Percentiles rank a stretch among this genome's conserved stretches.
These are phyloP conservation scores for Temnothorax rugatulus DNA, from an alignment of 2,888 invertebrate genomes.

Conservation along the genomic window DNA sequence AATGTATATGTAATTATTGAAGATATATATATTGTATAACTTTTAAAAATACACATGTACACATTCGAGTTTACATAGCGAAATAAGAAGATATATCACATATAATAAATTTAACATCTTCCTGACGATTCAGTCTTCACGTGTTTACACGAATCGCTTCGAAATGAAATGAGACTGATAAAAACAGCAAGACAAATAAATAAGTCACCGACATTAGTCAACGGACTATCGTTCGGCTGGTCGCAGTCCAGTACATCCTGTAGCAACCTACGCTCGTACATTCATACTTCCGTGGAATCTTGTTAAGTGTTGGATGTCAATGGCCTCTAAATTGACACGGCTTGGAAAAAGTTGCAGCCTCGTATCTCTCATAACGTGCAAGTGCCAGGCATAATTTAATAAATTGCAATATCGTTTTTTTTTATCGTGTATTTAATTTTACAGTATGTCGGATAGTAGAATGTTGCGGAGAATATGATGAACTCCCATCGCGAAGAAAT, in stretches of 20 bases:
- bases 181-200: conserved; percentile 16
- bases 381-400: neutral
- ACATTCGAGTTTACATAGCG: neutral
- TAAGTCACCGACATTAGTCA: conserved; percentile 55
- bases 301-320: conserved; percentile 39
- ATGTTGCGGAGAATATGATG: neutral
- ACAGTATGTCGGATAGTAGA: neutral
- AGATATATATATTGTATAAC: neutral
- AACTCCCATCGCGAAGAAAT: neutral
- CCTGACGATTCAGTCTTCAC: neutral
- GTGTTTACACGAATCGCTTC: neutral
- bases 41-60: neutral
- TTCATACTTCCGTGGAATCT: conserved; percentile 75
- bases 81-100: neutral
- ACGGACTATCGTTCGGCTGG: conserved; percentile 57
- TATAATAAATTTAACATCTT: conserved; percentile 16
- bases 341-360: neutral
- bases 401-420: neutral
- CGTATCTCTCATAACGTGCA: neutral
- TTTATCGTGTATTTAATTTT: neutral
- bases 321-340: conserved; percentile 15
- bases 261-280: conserved; percentile 66
- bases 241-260: conserved; percentile 67
- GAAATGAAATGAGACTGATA: conserved; percentile 17
- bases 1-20: neutral